A percentile compares a stretch with the other conserved stretches of the same genome.
Conservation (phyloP, 2,797 vertebrate species). For the Sebastes iracundus region DNA sequence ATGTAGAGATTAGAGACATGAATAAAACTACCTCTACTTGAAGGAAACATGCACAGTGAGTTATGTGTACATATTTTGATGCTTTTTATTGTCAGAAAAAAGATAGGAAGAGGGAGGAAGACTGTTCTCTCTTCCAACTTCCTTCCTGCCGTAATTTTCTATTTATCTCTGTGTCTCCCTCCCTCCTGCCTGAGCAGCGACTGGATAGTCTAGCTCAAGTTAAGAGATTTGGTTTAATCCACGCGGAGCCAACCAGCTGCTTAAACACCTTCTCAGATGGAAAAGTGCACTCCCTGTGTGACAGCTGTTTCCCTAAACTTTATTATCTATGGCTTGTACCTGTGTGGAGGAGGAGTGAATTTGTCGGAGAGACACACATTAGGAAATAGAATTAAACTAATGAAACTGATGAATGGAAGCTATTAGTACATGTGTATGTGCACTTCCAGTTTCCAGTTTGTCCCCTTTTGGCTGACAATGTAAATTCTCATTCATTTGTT, state of each 20-base stretch:
- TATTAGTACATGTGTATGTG: slow-evolving; percentile 45
- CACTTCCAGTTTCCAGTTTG: slow-evolving; percentile 13
- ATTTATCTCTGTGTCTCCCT: slow-evolving; percentile 3
- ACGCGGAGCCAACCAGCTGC: slow-evolving; percentile 30
- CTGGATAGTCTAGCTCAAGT: slow-evolving; percentile 34
- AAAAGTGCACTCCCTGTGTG: slow-evolving; percentile 16
- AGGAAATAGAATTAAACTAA: slow-evolving; percentile 65
- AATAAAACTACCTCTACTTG: not conserved
- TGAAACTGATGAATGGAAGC: slow-evolving; percentile 66
- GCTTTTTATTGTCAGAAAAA: not conserved
- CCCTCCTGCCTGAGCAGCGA: not conserved
- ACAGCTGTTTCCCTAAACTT: slow-evolving; percentile 50
- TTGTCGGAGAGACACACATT: slow-evolving; percentile 50
- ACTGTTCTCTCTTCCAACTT: not conserved
- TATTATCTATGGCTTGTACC: slow-evolving; percentile 38
- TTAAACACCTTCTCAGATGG: slow-evolving; percentile 48
- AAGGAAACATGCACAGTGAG: not conserved
- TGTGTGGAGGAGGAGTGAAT: slow-evolving; percentile 37
- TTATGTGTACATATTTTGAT: not conserved
- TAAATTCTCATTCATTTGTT: slow-evolving; percentile 1
- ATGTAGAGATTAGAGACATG: not conserved
- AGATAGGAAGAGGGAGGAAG: not conserved
- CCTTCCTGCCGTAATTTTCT: not conserved
- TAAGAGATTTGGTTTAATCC: slow-evolving; percentile 56
- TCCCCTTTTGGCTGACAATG: slow-evolving; percentile 33